Base-by-base conservation (phyloP, 2,888 invertebrate genomes). In the Girardia tigrina region DNA sequence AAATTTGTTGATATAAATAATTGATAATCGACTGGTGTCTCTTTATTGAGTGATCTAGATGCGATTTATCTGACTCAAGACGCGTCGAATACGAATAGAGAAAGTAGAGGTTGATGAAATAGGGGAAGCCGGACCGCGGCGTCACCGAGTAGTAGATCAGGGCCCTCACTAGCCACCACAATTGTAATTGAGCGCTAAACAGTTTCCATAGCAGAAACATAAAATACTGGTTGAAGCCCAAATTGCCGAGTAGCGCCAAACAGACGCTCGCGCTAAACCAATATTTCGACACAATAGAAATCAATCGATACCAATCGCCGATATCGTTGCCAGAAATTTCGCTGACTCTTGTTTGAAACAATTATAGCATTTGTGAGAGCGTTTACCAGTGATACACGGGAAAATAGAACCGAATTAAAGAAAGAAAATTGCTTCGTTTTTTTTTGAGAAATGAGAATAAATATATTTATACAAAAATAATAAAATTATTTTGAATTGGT, bases 31-130 rank as follows among this genome's bases (percentile, higher is more conserved):
- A n/a, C n/a, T n/a, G n/a, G n/a, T n/a, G n/a, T n/a, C n/a, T n/a
- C n/a, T n/a, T n/a, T n/a, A n/a, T n/a, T n/a, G n/a, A n/a, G n/a
- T n/a, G n/a, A n/a, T n/a, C n/a, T n/a, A n/a, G n/a, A n/a, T n/a
- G n/a, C n/a, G 16, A 8, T 78, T 88, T 89, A 86, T 92, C 91
- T 77, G 89, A 90, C 86, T 99, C 98, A 75, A 97, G 86, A 77
- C 91, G 87, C 77, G 90, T 87, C 0, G 95, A 95, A 84, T 97
- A 97, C 81, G 89, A 92, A 85, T 95, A 95, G 56, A 99, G 86
- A 86, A 98, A 98, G 85, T 95, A 99, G 79, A 95, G 89, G 86
- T 97, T 98, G 79, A 98, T 90, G 77, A 99, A 87, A 85, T 93
- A 98, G 83, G 95, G 94, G 85, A 98, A 97, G 1, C 97, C 97